Evolutionary conservation across 2,113 vertebrate species (phyloP).

Genomic region (Oncorhynchus mykiss): DNA sequence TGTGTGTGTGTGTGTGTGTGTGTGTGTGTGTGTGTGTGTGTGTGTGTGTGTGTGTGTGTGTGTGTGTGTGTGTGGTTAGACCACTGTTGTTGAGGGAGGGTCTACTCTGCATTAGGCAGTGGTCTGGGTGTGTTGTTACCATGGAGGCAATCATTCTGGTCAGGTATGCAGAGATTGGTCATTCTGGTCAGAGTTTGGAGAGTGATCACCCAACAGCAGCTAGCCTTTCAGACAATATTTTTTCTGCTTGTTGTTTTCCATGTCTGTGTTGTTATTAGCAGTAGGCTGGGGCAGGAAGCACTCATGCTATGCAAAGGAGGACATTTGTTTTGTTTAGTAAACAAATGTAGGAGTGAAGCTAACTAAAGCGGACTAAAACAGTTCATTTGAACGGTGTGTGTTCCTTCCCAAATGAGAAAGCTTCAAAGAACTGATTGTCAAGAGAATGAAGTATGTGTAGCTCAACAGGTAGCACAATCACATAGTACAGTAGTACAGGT

Average conservation of each 20-base stretch:
- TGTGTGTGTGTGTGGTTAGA: too few relatives aligned
- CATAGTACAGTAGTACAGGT: too few relatives aligned
- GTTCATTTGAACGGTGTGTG: not conserved
- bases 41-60: too few relatives aligned
- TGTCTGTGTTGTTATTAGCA: conserved; percentile 60
- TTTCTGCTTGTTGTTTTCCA: conserved; percentile 37
- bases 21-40: too few relatives aligned
- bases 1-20: too few relatives aligned
- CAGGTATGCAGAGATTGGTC: not conserved
- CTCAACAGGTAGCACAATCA: not conserved
- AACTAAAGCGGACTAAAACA: not conserved
- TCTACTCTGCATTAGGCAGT: not conserved
- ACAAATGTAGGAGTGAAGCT: conserved; percentile 53
- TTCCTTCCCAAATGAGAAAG: not conserved
- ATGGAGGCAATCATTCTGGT: not conserved
- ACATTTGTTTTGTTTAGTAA: conserved; percentile 63
- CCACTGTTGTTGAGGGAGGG: not conserved
- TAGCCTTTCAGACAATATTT: conserved; percentile 19
- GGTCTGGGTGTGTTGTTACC: not conserved
- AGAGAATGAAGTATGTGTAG: not conserved
- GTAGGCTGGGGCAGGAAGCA: conserved; percentile 51
- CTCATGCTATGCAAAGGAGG: conserved; percentile 62
- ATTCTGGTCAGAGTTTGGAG: not conserved
- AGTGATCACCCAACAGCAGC: conserved; percentile 27
- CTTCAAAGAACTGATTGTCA: not conserved